These are phyloP conservation scores for Lophius piscatorius DNA, from an alignment of 2,113 vertebrate genomes.

Conservation along the genomic window DNA sequence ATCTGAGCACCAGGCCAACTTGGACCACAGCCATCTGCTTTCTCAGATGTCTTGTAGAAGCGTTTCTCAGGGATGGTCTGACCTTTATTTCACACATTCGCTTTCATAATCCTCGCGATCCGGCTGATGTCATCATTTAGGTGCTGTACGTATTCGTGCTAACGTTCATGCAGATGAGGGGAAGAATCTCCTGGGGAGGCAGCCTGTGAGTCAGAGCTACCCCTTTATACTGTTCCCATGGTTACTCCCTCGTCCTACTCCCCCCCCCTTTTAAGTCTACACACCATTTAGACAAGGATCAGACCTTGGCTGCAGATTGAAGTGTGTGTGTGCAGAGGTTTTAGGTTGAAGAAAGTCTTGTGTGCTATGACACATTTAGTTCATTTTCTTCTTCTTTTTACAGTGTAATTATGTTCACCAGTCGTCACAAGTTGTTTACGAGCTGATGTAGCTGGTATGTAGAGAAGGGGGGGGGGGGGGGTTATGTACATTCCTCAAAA, in stretches of 20 bases:
- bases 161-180: constrained; percentile 10
- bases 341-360: constrained; percentile 4
- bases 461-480: no score
- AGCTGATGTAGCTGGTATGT: no score
- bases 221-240: constrained; percentile 60
- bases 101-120: background rate
- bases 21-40: constrained; percentile 7
- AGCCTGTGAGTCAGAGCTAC: constrained; percentile 60
- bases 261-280: constrained; percentile 19
- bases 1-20: constrained; percentile 36
- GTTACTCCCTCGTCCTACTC: constrained; percentile 46
- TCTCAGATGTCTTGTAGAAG: constrained; percentile 19
- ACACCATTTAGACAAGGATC: constrained; percentile 42
- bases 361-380: constrained; percentile 26
- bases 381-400: no score
- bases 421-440: constrained; percentile 27
- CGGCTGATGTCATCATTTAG: background rate
- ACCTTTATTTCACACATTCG: background rate
- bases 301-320: background rate
- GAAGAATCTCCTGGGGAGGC: constrained; percentile 8
- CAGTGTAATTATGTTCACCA: constrained; percentile 17
- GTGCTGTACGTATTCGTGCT: background rate
- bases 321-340: background rate
- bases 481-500: no score
- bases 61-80: background rate